Evolutionary conservation across 2,797 vertebrate species (phyloP).

Genomic region (Danio albolineatus): DNA sequence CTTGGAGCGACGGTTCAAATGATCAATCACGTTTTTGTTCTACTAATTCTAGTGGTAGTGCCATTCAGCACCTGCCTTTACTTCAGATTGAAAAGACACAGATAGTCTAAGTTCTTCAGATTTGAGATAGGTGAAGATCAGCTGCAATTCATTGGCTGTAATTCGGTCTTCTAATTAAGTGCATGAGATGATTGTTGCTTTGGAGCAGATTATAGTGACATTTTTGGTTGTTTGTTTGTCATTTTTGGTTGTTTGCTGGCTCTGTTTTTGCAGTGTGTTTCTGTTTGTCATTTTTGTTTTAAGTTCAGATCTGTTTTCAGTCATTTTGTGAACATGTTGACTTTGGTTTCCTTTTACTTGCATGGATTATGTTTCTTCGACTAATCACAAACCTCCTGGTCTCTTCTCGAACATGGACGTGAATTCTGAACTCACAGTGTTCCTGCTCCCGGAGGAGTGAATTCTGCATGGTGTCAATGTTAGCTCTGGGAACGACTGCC

Average conservation of each 20-base stretch:
- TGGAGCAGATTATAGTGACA: slow-evolving; percentile 19
- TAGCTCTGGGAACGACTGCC: slow-evolving; percentile 60
- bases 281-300: slow-evolving; percentile 30
- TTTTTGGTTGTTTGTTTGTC: slow-evolving; percentile 37
- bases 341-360: slow-evolving; percentile 51
- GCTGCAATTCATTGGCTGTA: not conserved
- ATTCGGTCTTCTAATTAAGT: slow-evolving; percentile 1
- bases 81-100: not conserved
- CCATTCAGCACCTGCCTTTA: not conserved
- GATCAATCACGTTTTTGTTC: not conserved
- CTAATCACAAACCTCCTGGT: slow-evolving; percentile 56
- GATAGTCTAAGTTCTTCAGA: not conserved
- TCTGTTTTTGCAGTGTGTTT: slow-evolving; percentile 41
- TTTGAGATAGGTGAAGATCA: not conserved
- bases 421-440: slow-evolving; percentile 50
- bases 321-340: slow-evolving; percentile 45
- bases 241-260: slow-evolving; percentile 28
- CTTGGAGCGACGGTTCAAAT: not conserved
- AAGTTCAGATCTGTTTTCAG: slow-evolving; percentile 31
- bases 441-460: slow-evolving; percentile 48
- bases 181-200: slow-evolving; percentile 45
- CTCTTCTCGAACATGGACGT: slow-evolving; percentile 55
- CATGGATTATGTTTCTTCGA: slow-evolving; percentile 59
- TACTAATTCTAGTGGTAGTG: not conserved
- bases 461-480: slow-evolving; percentile 52